These are phyloP conservation scores for Pseudachorutes palmiensis DNA, from an alignment of 1,140 invertebrate species.

Conservation along the genomic window DNA sequence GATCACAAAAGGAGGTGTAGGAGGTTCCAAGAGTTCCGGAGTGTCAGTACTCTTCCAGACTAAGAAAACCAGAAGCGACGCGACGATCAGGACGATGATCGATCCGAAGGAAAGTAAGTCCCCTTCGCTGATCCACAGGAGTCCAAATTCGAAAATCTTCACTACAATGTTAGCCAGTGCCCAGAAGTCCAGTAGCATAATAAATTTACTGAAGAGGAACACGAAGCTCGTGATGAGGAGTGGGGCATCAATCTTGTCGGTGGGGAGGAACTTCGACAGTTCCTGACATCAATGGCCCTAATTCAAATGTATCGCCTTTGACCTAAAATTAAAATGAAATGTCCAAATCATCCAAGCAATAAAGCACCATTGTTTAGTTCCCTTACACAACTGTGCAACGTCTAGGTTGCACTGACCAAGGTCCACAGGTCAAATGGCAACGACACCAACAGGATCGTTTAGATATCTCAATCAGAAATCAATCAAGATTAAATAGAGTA, in stretches of 20 bases:
- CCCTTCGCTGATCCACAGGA: conserved; percentile 11
- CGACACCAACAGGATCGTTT: too few species aligned
- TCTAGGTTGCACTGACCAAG: too few species aligned
- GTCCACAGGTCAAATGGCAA: too few species aligned
- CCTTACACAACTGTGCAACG: too few species aligned
- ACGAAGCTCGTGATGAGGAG: not conserved
- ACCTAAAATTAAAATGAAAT: too few species aligned
- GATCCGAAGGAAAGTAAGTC: conserved; percentile 2
- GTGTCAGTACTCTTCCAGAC: conserved; percentile 32
- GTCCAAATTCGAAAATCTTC: conserved; percentile 21
- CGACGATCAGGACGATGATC: conserved; percentile 13
- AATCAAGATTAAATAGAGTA: too few species aligned
- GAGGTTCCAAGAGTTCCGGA: conserved; percentile 25
- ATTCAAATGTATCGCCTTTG: too few species aligned
- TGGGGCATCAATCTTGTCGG: not conserved
- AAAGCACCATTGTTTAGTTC: too few species aligned
- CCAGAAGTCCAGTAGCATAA: conserved; percentile 36
- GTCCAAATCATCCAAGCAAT: too few species aligned
- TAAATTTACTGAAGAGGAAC: too few species aligned
- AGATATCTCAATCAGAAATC: too few species aligned
- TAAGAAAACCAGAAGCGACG: conserved; percentile 10
- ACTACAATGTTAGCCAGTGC: conserved; percentile 22
- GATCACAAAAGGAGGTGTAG: conserved; percentile 28
- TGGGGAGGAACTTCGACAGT: not conserved
- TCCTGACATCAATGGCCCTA: too few species aligned